Conservation (phyloP, 2,888 invertebrate genomes). For the Prenolepis imparis region DNA sequence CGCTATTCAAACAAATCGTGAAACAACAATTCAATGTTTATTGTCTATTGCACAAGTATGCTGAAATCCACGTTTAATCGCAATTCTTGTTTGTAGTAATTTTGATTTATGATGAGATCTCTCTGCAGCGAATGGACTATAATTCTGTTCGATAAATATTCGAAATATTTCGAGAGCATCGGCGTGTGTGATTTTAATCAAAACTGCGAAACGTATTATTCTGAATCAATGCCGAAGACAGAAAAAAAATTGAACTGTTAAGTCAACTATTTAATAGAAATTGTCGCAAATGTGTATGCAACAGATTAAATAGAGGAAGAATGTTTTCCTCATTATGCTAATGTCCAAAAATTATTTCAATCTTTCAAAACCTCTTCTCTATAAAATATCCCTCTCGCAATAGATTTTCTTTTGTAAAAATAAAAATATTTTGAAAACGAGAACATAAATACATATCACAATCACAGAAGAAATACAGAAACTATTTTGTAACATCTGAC, state of each 20-base stretch:
- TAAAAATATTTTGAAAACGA: slow-evolving; percentile 15
- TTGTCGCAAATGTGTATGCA: background rate
- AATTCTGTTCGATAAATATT: slow-evolving; percentile 30
- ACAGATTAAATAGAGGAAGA: background rate
- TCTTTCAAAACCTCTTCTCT: background rate
- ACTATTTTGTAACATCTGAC: background rate
- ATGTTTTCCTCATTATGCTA: background rate
- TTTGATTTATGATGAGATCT: slow-evolving; percentile 31
- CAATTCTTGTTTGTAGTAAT: slow-evolving; percentile 11
- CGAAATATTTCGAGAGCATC: slow-evolving; percentile 11
- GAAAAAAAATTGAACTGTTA: background rate
- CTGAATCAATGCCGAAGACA: background rate
- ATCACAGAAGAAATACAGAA: background rate
- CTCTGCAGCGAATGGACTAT: slow-evolving; percentile 10
- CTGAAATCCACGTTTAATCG: slow-evolving; percentile 31
- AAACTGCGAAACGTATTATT: background rate
- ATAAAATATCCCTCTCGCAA: background rate
- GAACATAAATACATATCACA: background rate
- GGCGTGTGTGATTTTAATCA: background rate
- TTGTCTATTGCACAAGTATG: slow-evolving; percentile 34
- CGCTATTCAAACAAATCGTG: background rate
- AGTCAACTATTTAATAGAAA: background rate
- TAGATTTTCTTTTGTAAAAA: background rate
- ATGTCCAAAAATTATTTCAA: background rate
- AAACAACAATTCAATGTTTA: slow-evolving; percentile 24